Evolutionary conservation across 2,888 invertebrate genomes (phyloP).

Genomic region (Antitype chi): DNA sequence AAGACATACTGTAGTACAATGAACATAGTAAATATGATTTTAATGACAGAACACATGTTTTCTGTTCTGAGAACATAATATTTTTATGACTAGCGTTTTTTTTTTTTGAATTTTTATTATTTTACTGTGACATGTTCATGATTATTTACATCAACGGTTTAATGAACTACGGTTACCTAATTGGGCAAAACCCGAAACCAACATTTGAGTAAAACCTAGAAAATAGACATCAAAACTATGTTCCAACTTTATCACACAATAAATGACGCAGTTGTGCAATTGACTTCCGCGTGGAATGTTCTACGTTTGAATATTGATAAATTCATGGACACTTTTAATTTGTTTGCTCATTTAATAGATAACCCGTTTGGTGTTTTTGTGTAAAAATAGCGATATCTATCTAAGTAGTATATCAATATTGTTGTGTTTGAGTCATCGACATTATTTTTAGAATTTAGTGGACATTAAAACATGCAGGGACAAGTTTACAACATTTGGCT

Average conservation of each 20-base stretch:
- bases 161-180: not conserved
- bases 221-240: not conserved
- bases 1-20: slow-evolving; percentile 23
- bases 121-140: not conserved
- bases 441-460: slow-evolving; percentile 44
- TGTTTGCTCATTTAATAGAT: slow-evolving; percentile 41
- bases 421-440: slow-evolving; percentile 32
- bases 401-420: slow-evolving; percentile 28
- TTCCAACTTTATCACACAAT: slow-evolving; percentile 16
- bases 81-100: not conserved
- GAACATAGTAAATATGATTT: slow-evolving; percentile 45
- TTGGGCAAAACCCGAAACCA: slow-evolving; percentile 4
- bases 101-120: not conserved
- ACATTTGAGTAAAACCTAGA: not conserved
- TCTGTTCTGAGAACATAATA: slow-evolving; percentile 29
- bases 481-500: not conserved
- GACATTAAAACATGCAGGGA: slow-evolving; percentile 5
- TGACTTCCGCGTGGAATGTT: slow-evolving; percentile 41
- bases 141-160: not conserved
- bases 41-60: slow-evolving; percentile 35
- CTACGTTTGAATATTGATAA: slow-evolving; percentile 41
- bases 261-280: slow-evolving; percentile 30
- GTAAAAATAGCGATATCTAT: slow-evolving; percentile 39
- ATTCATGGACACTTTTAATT: slow-evolving; percentile 32
- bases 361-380: slow-evolving; percentile 34